Evolutionary conservation across 2,888 invertebrate genomes (phyloP), one percentile per base, ranked within the genome.

Genomic region (Eulithis prunata): DNA sequence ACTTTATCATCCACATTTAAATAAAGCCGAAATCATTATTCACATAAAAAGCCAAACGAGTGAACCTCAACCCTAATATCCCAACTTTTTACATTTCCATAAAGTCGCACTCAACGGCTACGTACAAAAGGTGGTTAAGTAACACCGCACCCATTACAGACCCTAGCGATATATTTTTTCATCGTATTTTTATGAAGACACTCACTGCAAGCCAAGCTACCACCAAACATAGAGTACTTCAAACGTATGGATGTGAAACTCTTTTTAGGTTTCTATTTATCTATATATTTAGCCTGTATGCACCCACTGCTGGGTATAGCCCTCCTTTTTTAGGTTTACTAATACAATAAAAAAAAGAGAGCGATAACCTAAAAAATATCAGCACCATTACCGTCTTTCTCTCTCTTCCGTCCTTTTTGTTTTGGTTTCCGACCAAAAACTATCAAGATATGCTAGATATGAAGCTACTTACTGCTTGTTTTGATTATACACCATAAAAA

Each of bases 151-250:
- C 68, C 78, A 79, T 80, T 79, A 79, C 72, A 71, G 69, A 74
- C 76, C 77, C 79, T 77, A 41, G 57, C 57, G 46, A 54, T 64
- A 56, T 64, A 67, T 62, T 62, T 72, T 82, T 80, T 77, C 75
- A 73, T 74, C 68, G 72, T 76, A 73, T 81, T 85, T 83, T 84
- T 82, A 83, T 83, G 79, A 81, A 80, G 78, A 74, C 38, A 54
- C 54, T 41, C 58, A 53, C 61, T 69, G 41, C 43, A 51, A 49
- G 75, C 76, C 46, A 71, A 78, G 76, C 83, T 82, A 85, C 86
- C 53, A 41, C 11, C 28, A 11, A 13, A 4, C 5, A 32, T 14
- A 28, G 0, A 11, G 2, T 52, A 32, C 5, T 57, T 0, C 4
- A 11, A 10, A 3, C 13, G 38, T 4, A 54, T 58, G 54, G 64